Evolutionary conservation across 2,113 vertebrate species (phyloP).

Genomic region (Vulpes ferrilata): DNA sequence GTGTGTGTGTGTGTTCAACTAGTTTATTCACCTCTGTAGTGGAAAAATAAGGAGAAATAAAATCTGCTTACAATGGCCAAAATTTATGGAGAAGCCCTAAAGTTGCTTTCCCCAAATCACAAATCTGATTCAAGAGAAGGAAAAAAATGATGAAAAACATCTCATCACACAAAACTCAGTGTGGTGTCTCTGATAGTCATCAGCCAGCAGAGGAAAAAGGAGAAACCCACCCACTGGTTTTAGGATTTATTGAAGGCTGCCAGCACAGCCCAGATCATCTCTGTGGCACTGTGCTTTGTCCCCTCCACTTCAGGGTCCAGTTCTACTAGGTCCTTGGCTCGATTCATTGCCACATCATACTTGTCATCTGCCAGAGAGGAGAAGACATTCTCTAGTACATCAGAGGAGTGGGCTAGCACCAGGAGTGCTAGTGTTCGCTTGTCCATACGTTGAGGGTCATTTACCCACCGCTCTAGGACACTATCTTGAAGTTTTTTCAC

Average conservation of each 20-base stretch:
- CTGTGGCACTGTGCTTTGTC: constrained; percentile 82
- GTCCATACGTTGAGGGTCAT: constrained; percentile 90
- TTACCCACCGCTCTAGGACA: constrained; percentile 91
- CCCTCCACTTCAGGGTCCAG: constrained; percentile 90
- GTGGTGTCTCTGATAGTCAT: constrained; percentile 57
- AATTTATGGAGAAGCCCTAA: constrained; percentile 45
- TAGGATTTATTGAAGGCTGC: constrained; percentile 92
- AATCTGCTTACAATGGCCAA: constrained; percentile 30
- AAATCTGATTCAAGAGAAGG: constrained; percentile 68
- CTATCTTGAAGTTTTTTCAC: constrained; percentile 89
- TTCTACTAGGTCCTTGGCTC: constrained; percentile 89
- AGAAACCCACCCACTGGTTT: constrained; percentile 11
- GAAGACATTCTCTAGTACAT: constrained; percentile 91
- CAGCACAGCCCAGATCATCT: constrained; percentile 94
- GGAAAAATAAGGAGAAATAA: constrained; percentile 22
- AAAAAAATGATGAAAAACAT: constrained; percentile 47
- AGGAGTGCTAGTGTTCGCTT: constrained; percentile 89
- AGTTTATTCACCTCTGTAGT: background rate
- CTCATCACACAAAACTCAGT: constrained; percentile 58
- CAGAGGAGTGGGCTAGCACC: constrained; percentile 90
- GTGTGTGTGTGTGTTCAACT: background rate
- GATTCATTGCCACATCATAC: constrained; percentile 88
- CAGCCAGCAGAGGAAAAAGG: background rate
- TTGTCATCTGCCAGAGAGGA: constrained; percentile 87
- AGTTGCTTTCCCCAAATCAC: constrained; percentile 28